Percentiles rank a stretch among this genome's conserved stretches.
Evolutionary conservation across 2,113 vertebrate genomes (phyloP).

Genomic region (Salvelinus fontinalis): DNA sequence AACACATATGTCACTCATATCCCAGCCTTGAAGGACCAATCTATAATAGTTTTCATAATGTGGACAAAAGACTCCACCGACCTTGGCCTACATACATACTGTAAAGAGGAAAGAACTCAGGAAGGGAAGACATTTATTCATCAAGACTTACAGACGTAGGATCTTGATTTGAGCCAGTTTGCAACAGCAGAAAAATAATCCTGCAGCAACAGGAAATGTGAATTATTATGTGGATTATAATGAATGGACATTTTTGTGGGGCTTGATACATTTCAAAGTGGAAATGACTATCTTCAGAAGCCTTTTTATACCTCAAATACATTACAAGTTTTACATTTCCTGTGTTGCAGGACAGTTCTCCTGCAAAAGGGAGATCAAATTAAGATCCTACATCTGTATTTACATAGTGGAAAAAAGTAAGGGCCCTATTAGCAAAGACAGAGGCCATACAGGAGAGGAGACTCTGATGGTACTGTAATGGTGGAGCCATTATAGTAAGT

Average conservation of each 20-base stretch:
- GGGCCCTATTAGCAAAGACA: not conserved
- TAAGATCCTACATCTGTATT: not conserved
- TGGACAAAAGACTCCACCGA: conserved; percentile 35
- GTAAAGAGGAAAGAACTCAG: conserved; percentile 10
- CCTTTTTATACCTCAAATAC: too few species aligned
- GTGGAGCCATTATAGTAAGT: not conserved
- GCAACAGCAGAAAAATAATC: too few species aligned
- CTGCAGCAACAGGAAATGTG: too few species aligned
- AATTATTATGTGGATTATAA: too few species aligned
- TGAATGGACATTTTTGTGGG: too few species aligned
- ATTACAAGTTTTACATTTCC: too few species aligned
- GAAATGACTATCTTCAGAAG: too few species aligned
- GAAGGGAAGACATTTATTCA: not conserved
- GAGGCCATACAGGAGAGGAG: not conserved
- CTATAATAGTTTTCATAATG: conserved; percentile 53
- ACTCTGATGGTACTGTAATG: not conserved
- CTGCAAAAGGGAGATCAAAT: too few species aligned
- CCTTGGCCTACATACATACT: conserved; percentile 62
- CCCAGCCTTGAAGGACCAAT: conserved; percentile 48
- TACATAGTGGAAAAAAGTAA: not conserved
- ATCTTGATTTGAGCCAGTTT: too few species aligned
- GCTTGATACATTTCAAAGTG: too few species aligned
- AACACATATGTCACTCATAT: conserved; percentile 63
- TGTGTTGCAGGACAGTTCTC: too few species aligned
- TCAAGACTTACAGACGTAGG: not conserved